phyloP scores from a whole-genome alignment of 2,888 invertebrate species.

The Phrixothrix hirtus region DNA sequence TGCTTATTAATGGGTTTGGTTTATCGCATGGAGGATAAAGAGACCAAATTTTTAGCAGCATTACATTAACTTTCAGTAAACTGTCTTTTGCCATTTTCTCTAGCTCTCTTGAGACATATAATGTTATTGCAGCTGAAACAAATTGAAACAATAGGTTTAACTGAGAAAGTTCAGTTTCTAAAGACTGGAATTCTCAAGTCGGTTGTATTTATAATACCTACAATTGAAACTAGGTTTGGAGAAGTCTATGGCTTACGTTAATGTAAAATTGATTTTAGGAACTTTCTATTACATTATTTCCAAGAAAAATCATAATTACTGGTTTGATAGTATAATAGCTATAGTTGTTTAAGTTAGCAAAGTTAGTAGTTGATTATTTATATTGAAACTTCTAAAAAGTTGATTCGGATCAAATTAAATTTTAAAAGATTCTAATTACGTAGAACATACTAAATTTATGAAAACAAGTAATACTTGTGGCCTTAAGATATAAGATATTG shows the following conservation, averaged over 20 bases:
- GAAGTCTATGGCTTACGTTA: neutral
- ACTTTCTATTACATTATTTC: too few relatives aligned
- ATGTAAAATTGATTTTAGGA: neutral
- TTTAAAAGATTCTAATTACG: too few relatives aligned
- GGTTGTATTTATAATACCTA: neutral
- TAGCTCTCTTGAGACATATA: neutral
- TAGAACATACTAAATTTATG: too few relatives aligned
- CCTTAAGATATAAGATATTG: too few relatives aligned
- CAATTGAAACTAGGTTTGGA: neutral
- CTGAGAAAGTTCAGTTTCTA: neutral
- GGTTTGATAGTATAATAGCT: too few relatives aligned
- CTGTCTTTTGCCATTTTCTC: neutral
- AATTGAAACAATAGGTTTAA: neutral
- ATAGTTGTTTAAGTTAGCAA: too few relatives aligned
- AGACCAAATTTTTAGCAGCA: slow-evolving; percentile 1
- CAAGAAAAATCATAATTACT: too few relatives aligned
- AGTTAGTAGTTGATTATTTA: too few relatives aligned
- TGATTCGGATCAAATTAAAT: too few relatives aligned
- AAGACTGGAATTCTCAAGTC: neutral
- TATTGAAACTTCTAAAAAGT: too few relatives aligned
- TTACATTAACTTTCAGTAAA: neutral
- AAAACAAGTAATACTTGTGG: too few relatives aligned
- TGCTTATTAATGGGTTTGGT: neutral
- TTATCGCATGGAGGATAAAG: slow-evolving; percentile 2
- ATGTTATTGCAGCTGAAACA: neutral